Base-by-base conservation (phyloP, 2,888 invertebrate species). In the Drepana falcataria region DNA sequence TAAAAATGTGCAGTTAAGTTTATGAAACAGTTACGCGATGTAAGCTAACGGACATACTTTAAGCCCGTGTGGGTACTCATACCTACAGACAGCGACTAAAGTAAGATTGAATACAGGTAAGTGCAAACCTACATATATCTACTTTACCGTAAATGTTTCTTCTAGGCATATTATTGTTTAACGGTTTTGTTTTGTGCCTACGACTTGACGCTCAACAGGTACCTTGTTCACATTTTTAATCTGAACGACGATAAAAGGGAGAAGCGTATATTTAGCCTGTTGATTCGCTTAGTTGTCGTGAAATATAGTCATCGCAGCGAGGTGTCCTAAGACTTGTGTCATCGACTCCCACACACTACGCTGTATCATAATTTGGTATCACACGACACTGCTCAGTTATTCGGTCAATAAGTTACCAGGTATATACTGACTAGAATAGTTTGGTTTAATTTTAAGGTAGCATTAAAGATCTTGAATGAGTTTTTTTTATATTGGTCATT, bases 361-460 rank as follows among this genome's bases (percentile, higher is more conserved):
- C 59, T 63, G 66, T 75, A 75, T 75, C 71, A 77, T 73, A 73
- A 71, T 75, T 72, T 59, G 55, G 66, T 72, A 78, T 69, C 72
- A 73, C 75, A 73, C 73, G 69, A 73, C 73, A 76, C 72, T 61
- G 72, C 66, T 75, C 68, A 64, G 63, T 71, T 66, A 74, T 73
- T 75, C 73, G 74, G 71, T 73, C 73, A 73, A 74, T 74, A 69
- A 68, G 69, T 69, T 67, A 75, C 61, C 64, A 59, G 60, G 65
- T 59, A 66, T 55, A 72, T 63, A 21, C 69, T 63, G 73, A 75
- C 69, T 73, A 82, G 70, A 81, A 79, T 66, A 71, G 62, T 59
- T 68, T 65, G 48, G 35, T 33, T 3, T 33, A 34, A 41, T 2
- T 40, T 34, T n/a, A n/a, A 49, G 2, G 37, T 35, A 21, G 35